Percentiles rank a stretch among this genome's conserved stretches.
phyloP scores from a whole-genome alignment of 1,140 invertebrate genomes.

The Drosophila pandora region DNA sequence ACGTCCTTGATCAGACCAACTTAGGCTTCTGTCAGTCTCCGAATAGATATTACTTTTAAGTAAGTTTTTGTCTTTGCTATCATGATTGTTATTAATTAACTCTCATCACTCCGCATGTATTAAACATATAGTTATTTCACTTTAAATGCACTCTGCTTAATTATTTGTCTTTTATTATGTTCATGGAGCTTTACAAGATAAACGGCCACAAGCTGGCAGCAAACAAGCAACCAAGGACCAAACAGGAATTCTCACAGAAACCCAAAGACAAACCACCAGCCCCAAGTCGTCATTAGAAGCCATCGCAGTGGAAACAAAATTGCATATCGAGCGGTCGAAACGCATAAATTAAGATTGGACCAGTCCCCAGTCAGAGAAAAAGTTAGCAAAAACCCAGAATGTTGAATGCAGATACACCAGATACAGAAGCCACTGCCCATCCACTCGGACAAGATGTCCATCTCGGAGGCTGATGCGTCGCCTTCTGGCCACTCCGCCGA shows the following conservation, averaged over 20 bases:
- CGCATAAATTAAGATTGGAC: constrained; percentile 49
- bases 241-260: constrained; percentile 10
- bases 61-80: background rate
- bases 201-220: constrained; percentile 10
- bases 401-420: constrained; percentile 44
- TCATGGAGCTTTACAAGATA: constrained; percentile 42
- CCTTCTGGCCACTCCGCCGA: constrained; percentile 4
- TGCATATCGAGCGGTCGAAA: constrained; percentile 44
- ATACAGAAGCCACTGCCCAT: constrained; percentile 20
- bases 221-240: constrained; percentile 22
- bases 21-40: no score
- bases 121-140: constrained; percentile 25
- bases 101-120: constrained; percentile 19
- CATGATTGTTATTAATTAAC: constrained; percentile 30
- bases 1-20: no score
- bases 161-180: constrained; percentile 52
- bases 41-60: no score
- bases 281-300: constrained; percentile 41
- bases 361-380: constrained; percentile 43
- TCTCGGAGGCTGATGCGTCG: constrained; percentile 13
- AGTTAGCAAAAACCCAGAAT: constrained; percentile 30
- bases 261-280: constrained; percentile 1
- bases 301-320: constrained; percentile 36
- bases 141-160: constrained; percentile 42
- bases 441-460: constrained; percentile 19